Base-by-base conservation (phyloP, 2,888 invertebrate species). In the Gymnocheta viridis region DNA sequence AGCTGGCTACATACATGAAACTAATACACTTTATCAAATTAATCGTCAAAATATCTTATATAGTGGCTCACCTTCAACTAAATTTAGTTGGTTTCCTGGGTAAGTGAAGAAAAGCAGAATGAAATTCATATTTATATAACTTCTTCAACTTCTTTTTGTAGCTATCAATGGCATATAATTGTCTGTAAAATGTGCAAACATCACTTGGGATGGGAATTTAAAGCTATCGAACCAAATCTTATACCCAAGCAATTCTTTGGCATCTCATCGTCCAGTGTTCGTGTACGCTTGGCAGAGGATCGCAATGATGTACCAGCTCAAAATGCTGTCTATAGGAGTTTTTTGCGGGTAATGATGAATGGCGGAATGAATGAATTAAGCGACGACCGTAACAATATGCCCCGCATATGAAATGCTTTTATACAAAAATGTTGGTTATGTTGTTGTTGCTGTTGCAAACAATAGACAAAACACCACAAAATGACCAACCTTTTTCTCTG, bases 21-120 rank as follows among this genome's bases (percentile, higher is more conserved):
- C 96, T 4, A 93, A 97, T 51, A 97, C 97, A 0, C 93, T 95
- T 0, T 93, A 93, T 82, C 92, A 92, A 70, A 93, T 94, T 0
- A 83, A 90, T 62, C 91, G 92, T 22, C 93, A 94, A 84, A 91
- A 93, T 19, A 88, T 91, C 47, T 91, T 94, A 17, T 92, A 93
- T 35, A 90, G 89, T 58, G 92, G 92, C 0, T 92, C 93, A 60
- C 94, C 96, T 1, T 95, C 95, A 1, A 94, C 94, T n/a, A 94
- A 95, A 87, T 95, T 95, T 89, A 95, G 95, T 85, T 97, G 97
- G 97, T 97, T 97, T 91, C 96, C 97, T 6, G 96, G 96, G 89
- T 89, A 86, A 86, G 85, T 85, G n/a, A n/a, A n/a, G n/a, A n/a
- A n/a, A n/a, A n/a, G n/a, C n/a, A n/a, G n/a, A 27, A 64, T 4